Percentiles rank a stretch among this genome's conserved stretches.
Evolutionary conservation across 1,140 invertebrate genomes (phyloP).

Genomic region (Zaprionus inermis): DNA sequence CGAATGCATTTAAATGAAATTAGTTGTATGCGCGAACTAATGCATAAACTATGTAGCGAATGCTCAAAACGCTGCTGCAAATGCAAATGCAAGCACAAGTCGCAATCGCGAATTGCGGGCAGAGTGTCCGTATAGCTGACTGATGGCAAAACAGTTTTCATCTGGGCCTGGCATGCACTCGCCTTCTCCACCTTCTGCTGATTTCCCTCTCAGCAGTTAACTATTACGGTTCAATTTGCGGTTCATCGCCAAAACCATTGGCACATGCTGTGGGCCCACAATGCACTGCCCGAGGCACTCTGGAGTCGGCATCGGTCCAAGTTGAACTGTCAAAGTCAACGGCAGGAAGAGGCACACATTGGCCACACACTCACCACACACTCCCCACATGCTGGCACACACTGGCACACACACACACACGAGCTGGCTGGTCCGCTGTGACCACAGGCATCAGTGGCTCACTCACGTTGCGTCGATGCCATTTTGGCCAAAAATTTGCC

Average conservation of each 20-base stretch:
- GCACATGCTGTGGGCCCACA: constrained; percentile 54
- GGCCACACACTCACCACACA: constrained; percentile 21
- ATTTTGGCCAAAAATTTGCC: constrained; percentile 30
- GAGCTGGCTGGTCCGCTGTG: constrained; percentile 8
- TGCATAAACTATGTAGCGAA: constrained; percentile 57
- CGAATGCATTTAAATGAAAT: constrained; percentile 58
- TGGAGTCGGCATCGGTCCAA: constrained; percentile 3
- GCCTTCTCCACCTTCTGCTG: neutral
- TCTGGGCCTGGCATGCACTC: neutral
- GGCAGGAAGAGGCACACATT: constrained; percentile 38
- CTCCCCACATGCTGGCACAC: too few relatives aligned
- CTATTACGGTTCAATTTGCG: constrained; percentile 73
- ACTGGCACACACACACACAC: neutral
- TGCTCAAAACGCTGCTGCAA: constrained; percentile 9
- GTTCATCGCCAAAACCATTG: constrained; percentile 73
- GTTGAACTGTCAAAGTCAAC: constrained; percentile 45
- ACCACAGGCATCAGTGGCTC: constrained; percentile 50
- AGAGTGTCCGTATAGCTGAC: constrained; percentile 11
- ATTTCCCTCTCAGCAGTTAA: constrained; percentile 29
- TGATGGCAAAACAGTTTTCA: constrained; percentile 12
- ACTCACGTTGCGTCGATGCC: constrained; percentile 38
- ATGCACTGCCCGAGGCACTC: neutral
- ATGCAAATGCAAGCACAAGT: constrained; percentile 20
- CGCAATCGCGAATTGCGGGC: neutral
- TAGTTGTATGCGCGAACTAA: constrained; percentile 42